phyloP scores from a whole-genome alignment of 2,113 vertebrate genomes.

The Phrynosoma platyrhinos region DNA sequence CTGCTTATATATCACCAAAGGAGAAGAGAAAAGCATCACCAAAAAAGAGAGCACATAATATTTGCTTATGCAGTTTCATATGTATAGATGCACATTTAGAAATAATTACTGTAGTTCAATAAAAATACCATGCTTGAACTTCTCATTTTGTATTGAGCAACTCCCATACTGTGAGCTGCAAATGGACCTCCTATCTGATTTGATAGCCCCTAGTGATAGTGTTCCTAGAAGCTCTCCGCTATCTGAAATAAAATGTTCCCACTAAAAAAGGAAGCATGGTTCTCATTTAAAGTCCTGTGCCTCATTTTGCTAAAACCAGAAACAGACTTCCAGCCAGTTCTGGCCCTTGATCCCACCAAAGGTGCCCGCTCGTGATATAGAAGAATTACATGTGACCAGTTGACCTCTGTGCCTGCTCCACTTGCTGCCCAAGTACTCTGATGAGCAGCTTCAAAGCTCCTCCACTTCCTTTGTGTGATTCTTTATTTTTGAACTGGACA shows the following conservation, averaged over 20 bases:
- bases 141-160: too few relatives aligned
- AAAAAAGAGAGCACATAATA: neutral
- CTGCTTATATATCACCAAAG: neutral
- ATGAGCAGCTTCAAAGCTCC: neutral
- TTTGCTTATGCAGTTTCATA: neutral
- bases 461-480: neutral
- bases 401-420: neutral
- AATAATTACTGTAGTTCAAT: neutral
- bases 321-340: neutral
- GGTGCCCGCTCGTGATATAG: too few relatives aligned
- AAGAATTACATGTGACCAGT: neutral
- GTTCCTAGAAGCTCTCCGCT: too few relatives aligned
- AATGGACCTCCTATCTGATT: too few relatives aligned
- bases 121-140: neutral
- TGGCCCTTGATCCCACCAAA: too few relatives aligned
- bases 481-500: neutral
- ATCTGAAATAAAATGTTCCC: too few relatives aligned
- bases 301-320: neutral
- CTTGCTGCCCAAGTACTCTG: neutral
- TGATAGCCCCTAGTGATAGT: too few relatives aligned
- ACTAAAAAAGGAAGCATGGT: neutral
- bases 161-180: too few relatives aligned
- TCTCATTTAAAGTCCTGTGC: neutral
- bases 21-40: neutral
- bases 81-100: neutral